These are phyloP conservation scores for Rhea americana DNA, from an alignment of 2,113 vertebrate species.

Conservation along the genomic window DNA sequence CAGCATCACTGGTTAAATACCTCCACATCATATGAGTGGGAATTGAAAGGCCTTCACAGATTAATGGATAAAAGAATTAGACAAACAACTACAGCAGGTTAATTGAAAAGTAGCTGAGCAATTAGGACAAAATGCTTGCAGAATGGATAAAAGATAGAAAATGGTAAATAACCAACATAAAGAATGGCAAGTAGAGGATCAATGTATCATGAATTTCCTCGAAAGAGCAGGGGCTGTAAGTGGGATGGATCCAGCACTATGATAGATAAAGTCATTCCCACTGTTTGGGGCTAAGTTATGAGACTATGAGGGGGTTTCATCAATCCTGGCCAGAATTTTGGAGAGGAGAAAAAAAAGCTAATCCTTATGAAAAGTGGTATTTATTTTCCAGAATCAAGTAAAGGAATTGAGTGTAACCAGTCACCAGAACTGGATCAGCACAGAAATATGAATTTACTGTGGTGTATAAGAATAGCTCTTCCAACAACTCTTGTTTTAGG, in stretches of 20 bases:
- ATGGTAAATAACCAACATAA: constrained; percentile 23
- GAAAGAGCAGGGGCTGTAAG: not conserved
- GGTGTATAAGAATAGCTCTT: not conserved
- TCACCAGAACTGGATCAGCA: not conserved
- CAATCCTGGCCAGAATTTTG: not conserved
- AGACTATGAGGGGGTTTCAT: not conserved
- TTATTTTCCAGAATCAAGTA: not conserved
- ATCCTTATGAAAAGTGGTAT: not conserved
- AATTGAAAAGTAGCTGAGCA: constrained; percentile 45
- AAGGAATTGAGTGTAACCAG: not conserved
- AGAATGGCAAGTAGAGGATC: not conserved
- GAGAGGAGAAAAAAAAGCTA: not conserved
- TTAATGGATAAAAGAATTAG: constrained; percentile 34
- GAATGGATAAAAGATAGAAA: constrained; percentile 31
- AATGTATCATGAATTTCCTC: not conserved
- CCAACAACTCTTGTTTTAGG: not conserved
- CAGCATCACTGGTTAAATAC: not conserved
- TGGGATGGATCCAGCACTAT: not conserved
- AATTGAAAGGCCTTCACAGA: constrained; percentile 34
- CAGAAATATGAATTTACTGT: not conserved
- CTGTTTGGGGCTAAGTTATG: constrained; percentile 30
- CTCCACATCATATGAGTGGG: constrained; percentile 4
- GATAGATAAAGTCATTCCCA: constrained; percentile 14
- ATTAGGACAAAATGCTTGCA: constrained; percentile 23
- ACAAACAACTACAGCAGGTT: constrained; percentile 2